These are phyloP conservation scores for Epistrophe grossulariae DNA, from an alignment of 2,888 invertebrate species.

Conservation along the genomic window DNA sequence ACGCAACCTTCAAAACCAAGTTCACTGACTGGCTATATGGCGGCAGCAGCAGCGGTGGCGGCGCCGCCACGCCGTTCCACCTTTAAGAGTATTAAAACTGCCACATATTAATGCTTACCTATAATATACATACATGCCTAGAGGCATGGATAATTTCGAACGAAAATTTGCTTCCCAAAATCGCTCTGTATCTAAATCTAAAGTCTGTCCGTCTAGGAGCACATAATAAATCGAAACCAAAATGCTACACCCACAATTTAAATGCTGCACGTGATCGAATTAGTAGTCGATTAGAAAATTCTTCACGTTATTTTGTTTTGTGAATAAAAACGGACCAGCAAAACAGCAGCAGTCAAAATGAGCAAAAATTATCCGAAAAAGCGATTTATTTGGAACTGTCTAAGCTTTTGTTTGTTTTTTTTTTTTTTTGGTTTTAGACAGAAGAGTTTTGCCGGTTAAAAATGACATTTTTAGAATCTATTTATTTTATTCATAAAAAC, in stretches of 20 bases:
- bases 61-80: slow-evolving; percentile 40
- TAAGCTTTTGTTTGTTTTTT: background rate
- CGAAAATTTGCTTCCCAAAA: slow-evolving; percentile 62
- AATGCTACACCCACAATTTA: slow-evolving; percentile 69
- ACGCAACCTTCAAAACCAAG: slow-evolving; percentile 76
- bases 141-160: slow-evolving; percentile 52
- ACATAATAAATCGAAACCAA: slow-evolving; percentile 27
- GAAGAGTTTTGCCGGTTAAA: slow-evolving; percentile 3
- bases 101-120: slow-evolving; percentile 14
- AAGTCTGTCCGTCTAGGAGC: slow-evolving; percentile 39
- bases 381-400: slow-evolving; percentile 27
- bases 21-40: slow-evolving; percentile 68
- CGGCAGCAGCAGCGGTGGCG: slow-evolving; percentile 27
- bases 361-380: slow-evolving; percentile 33
- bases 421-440: background rate
- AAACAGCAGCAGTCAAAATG: slow-evolving; percentile 3
- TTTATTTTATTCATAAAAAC: slow-evolving; percentile 17
- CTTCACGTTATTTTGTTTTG: slow-evolving; percentile 74
- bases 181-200: background rate
- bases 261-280: slow-evolving; percentile 77
- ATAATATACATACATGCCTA: background rate
- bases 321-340: background rate
- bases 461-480: slow-evolving; percentile 49
- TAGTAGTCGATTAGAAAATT: slow-evolving; percentile 76
- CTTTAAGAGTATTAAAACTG: slow-evolving; percentile 19